Base-by-base conservation (phyloP, 2,113 vertebrate species). In the Dicentrarchus labrax region DNA sequence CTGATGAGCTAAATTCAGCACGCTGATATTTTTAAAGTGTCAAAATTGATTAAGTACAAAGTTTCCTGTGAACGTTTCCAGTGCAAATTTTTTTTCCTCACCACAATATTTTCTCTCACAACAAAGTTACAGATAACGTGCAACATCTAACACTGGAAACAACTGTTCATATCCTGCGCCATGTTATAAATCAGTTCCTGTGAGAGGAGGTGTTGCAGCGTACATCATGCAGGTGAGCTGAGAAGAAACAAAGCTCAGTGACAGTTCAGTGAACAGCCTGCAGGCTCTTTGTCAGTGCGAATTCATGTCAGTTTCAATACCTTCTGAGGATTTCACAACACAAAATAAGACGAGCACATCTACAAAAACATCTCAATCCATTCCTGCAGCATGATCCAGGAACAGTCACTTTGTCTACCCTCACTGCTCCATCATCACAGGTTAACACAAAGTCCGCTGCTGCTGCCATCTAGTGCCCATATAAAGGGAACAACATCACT, bases 401-500 rank as follows among this genome's bases (percentile, higher is more conserved):
- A 12, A 2, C 6, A 7, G 1, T 1, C 6, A 36, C 1, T 12
- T 57, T 6, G 2, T 17, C 7, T 3, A 0, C 6, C 21, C 3
- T 57, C 5, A 6, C 54, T 15, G 22, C 41, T 30, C 30, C 30
- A 30, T 36, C 56, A 4, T 56, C 50, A 11, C 64, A 8, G 43
- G 21, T 50, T 7, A 6, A 2, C 36, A 21, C 76, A 8, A 1
- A 47, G 30, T 0, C 5, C 50, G 4, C 77, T 88, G 78, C 77
- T 88, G 78, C 73, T 78, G 82, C 78, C 74, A 47, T 53, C 86
- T 85, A 54, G 69, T 81, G 86, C 9, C 15, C 13, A 54, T 0
- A 30, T 0, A 30, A 3, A 19, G 17, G 0, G 10, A 47, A 82
- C 39, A 6, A 6, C 66, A 8, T 9, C 13, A 3, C 19, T 5